These are phyloP conservation scores for Liopterus haemorrhoidalis DNA, from an alignment of 2,888 invertebrate species.

Conservation along the genomic window DNA sequence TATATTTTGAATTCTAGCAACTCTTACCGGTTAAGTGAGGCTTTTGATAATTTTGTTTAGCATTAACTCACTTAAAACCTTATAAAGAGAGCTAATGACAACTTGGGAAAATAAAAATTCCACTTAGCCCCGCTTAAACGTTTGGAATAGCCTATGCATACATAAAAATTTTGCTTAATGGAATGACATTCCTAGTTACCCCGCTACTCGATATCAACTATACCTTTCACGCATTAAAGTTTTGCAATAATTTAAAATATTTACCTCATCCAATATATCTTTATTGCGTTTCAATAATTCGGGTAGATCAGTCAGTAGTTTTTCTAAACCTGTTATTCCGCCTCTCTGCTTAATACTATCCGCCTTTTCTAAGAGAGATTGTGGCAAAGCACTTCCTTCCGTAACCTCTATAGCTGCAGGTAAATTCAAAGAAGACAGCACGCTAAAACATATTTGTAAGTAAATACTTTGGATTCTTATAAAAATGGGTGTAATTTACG, in stretches of 20 bases:
- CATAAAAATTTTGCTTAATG: conserved; percentile 1
- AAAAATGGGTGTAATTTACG: not conserved
- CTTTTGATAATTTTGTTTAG: too few species aligned
- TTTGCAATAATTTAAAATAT: not conserved
- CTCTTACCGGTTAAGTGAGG: too few species aligned
- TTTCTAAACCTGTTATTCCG: conserved; percentile 65
- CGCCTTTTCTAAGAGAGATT: conserved; percentile 82
- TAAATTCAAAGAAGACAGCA: conserved; percentile 87
- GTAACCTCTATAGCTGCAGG: conserved; percentile 93
- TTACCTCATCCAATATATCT: conserved; percentile 89
- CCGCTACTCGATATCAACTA: too few species aligned
- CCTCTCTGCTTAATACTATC: conserved; percentile 69
- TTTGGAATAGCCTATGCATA: too few species aligned
- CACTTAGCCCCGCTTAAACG: too few species aligned
- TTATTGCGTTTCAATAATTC: conserved; percentile 84
- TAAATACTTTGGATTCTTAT: not conserved
- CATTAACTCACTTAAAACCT: too few species aligned
- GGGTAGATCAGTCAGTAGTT: conserved; percentile 79
- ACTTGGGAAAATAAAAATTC: too few species aligned
- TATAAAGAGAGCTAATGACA: too few species aligned
- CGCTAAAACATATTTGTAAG: conserved; percentile 45
- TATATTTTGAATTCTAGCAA: too few species aligned
- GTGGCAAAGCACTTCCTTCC: conserved; percentile 70
- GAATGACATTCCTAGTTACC: not conserved
- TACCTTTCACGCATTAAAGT: too few species aligned